A percentile compares a stretch with the other conserved stretches of the same genome.
phyloP scores from a whole-genome alignment of 2,888 invertebrate genomes.

The Furcula furcula region DNA sequence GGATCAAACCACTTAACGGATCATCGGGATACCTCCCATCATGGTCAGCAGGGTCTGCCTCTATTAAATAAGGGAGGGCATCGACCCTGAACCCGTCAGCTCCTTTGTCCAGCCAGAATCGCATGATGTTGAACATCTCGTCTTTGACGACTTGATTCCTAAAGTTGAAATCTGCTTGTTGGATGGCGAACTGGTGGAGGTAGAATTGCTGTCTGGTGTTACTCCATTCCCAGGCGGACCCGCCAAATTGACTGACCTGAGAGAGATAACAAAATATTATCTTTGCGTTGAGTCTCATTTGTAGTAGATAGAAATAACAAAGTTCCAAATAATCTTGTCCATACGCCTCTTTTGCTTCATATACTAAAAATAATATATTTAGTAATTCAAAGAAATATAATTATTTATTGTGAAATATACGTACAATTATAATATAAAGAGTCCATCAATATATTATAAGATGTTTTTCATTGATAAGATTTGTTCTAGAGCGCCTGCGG shows the following conservation, averaged over 20 bases:
- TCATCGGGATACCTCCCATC: conserved; percentile 72
- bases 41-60: conserved; percentile 66
- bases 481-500: too few species aligned
- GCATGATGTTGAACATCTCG: conserved; percentile 82
- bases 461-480: too few species aligned
- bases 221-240: conserved; percentile 86
- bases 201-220: conserved; percentile 84
- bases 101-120: conserved; percentile 88
- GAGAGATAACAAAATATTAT: too few species aligned
- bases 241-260: conserved; percentile 82
- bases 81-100: conserved; percentile 89
- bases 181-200: conserved; percentile 84
- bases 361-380: too few species aligned
- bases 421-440: too few species aligned
- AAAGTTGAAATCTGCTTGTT: conserved; percentile 87
- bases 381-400: too few species aligned
- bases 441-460: too few species aligned
- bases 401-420: too few species aligned
- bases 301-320: too few species aligned
- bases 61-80: conserved; percentile 82
- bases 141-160: conserved; percentile 79
- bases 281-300: too few species aligned
- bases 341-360: too few species aligned
- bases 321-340: too few species aligned
- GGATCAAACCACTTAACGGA: conserved; percentile 63